A percentile compares a stretch with the other conserved stretches of the same genome.
Conservation (phyloP, 2,113 vertebrate species). For the Ammodytes dubius region DNA sequence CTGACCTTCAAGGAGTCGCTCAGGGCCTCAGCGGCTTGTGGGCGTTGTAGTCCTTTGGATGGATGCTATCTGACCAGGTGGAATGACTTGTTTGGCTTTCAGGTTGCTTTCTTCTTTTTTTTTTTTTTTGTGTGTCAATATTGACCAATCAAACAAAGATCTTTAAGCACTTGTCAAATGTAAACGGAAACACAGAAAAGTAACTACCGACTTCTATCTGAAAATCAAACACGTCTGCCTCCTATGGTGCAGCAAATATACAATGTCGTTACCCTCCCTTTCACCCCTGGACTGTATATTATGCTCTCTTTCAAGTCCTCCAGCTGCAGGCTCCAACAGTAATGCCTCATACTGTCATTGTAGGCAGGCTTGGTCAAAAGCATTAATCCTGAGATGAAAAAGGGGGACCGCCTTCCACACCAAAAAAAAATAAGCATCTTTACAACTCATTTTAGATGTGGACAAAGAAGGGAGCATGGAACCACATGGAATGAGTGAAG, state of each 20-base stretch:
- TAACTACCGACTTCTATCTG: slow-evolving; percentile 7
- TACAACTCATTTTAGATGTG: slow-evolving; percentile 29
- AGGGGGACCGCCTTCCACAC: slow-evolving; percentile 10
- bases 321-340: slow-evolving; percentile 63
- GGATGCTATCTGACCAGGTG: slow-evolving; percentile 63
- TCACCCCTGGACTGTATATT: slow-evolving; percentile 66
- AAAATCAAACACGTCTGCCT: slow-evolving; percentile 5
- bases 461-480: background rate
- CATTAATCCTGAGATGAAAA: slow-evolving; percentile 63
- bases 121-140: background rate
- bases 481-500: background rate
- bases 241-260: slow-evolving; percentile 23
- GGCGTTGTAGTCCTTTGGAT: slow-evolving; percentile 52
- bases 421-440: slow-evolving; percentile 28
- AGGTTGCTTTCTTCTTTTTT: background rate
- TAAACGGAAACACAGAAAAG: slow-evolving; percentile 11
- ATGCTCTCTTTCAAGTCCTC: slow-evolving; percentile 68
- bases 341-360: slow-evolving; percentile 48
- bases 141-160: slow-evolving; percentile 22
- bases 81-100: slow-evolving; percentile 5
- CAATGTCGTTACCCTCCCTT: slow-evolving; percentile 46
- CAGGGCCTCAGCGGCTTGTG: slow-evolving; percentile 34
- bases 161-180: slow-evolving; percentile 5
- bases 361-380: slow-evolving; percentile 29
- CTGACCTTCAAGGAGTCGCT: slow-evolving; percentile 53